Percentiles rank a stretch among this genome's conserved stretches.
These are phyloP conservation scores for Montipora cactus DNA, from an alignment of 64 coral and sea anemone genomes.

Conservation along the genomic window DNA sequence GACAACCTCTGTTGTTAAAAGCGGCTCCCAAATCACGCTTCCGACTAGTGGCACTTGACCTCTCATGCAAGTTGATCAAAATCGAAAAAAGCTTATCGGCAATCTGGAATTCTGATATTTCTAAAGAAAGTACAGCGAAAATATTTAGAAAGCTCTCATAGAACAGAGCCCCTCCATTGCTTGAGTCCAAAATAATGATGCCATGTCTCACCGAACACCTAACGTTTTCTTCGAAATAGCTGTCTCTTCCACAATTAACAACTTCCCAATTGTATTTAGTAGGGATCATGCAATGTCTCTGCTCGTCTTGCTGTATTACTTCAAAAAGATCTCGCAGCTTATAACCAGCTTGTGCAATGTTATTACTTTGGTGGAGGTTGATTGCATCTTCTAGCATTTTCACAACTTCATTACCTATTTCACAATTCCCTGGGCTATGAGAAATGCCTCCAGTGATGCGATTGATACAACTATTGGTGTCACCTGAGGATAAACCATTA, in stretches of 20 bases:
- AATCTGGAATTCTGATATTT: neutral
- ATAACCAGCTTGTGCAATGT: neutral
- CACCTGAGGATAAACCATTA: too few species aligned
- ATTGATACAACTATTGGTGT: neutral
- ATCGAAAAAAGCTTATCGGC: neutral
- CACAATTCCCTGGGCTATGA: too few species aligned
- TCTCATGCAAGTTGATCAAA: neutral
- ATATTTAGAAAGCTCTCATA: neutral
- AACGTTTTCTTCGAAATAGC: neutral
- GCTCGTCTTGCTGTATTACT: neutral
- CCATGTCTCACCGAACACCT: slow-evolving; percentile 1
- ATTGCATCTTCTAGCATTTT: neutral
- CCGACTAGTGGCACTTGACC: neutral
- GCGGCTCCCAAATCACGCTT: neutral
- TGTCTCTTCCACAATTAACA: neutral
- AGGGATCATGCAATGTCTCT: neutral
- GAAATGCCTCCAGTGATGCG: neutral
- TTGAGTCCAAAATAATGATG: slow-evolving; percentile 8
- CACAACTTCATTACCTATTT: neutral
- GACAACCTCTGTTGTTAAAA: slow-evolving; percentile 9
- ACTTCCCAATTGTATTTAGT: neutral
- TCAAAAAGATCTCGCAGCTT: neutral
- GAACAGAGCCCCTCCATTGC: neutral
- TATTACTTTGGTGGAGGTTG: neutral
- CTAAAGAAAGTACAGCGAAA: neutral